Evolutionary conservation across 2,113 vertebrate species (phyloP), one percentile per base, ranked within the genome.

Genomic region (Ranitomeya variabilis): DNA sequence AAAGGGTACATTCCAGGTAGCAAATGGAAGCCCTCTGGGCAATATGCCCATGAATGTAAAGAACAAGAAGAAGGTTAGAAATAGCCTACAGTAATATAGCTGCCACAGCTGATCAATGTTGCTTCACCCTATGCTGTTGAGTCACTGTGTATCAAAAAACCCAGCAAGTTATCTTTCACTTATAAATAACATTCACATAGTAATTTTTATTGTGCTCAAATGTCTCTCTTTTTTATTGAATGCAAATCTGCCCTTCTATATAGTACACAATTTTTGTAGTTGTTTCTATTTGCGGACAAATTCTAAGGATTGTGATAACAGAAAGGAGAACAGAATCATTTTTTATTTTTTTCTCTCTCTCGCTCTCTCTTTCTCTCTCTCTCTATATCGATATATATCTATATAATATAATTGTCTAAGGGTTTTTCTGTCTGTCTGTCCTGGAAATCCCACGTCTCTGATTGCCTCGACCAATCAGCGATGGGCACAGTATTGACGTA

Each of bases 61-160:
- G 14, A 73, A 57, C 69, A 73, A 26, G 13, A 84, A 69, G n/a
- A 73, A 85, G 83, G 83, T 85, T 73, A 85, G 52, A 73, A 55
- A 37, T 73, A 74, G 83, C 83, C 52, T 85, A 14, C 8, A 85
- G 67, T 59, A 19, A 26, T 18, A 55, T 11, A 59, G 18, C 67
- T 59, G 83, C 73, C 83, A 74, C 52, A 57, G 51, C 11, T 14
- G 13, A 71, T 85, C 67, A 71, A 57, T 57, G 52, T 74, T 57
- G 52, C 21, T 31, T 73, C 52, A 23, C 51, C 83, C 9, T 12
- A 21, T 85, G 54, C 37, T 85, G n/a, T 59, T 31, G 14, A 81
- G 80, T 64, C 26, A 21, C 26, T 62, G 23, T 81, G n/a, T 71
- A n/a, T 19, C 23, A 12, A 2, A 71, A 31, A 67, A 12, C 13